Conservation (phyloP, 2,113 vertebrate genomes). For the Eretmochelys imbricata region DNA sequence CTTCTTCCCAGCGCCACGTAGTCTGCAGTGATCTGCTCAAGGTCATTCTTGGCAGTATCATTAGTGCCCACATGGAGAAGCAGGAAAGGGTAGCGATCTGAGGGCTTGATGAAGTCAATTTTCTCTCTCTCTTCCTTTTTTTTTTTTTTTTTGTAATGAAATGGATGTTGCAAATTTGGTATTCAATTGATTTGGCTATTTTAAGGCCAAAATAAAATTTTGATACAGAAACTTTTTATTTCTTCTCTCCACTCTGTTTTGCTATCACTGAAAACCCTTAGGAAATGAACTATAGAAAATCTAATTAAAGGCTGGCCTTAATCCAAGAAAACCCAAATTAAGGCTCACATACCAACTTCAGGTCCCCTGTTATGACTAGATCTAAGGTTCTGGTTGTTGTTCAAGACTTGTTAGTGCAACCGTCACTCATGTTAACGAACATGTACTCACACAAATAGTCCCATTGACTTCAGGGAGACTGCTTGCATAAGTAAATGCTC, state of each 20-base stretch:
- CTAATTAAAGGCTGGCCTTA: conserved; percentile 31
- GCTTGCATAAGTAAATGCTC: background rate
- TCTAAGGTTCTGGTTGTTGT: background rate
- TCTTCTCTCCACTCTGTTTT: background rate
- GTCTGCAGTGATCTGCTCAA: too few relatives aligned
- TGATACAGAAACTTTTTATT: background rate
- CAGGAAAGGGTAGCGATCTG: too few relatives aligned
- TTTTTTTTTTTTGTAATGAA: background rate
- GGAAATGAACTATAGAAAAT: conserved; percentile 44
- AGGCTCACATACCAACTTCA: background rate
- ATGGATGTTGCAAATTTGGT: background rate
- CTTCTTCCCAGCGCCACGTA: too few relatives aligned
- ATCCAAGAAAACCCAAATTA: conserved; percentile 40
- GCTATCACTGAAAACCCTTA: conserved; percentile 10
- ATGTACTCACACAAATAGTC: background rate
- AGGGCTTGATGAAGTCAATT: background rate
- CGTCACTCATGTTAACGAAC: background rate
- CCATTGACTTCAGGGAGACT: background rate
- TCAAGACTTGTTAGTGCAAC: background rate
- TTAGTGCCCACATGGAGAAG: too few relatives aligned
- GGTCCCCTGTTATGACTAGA: background rate
- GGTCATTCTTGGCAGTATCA: too few relatives aligned
- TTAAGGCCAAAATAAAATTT: conserved; percentile 8
- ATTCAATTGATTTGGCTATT: background rate
- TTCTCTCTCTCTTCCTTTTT: background rate